Percentiles rank a stretch among this genome's conserved stretches.
phyloP scores from a whole-genome alignment of 2,888 invertebrate genomes.

The Euspilapteryx auroguttella region DNA sequence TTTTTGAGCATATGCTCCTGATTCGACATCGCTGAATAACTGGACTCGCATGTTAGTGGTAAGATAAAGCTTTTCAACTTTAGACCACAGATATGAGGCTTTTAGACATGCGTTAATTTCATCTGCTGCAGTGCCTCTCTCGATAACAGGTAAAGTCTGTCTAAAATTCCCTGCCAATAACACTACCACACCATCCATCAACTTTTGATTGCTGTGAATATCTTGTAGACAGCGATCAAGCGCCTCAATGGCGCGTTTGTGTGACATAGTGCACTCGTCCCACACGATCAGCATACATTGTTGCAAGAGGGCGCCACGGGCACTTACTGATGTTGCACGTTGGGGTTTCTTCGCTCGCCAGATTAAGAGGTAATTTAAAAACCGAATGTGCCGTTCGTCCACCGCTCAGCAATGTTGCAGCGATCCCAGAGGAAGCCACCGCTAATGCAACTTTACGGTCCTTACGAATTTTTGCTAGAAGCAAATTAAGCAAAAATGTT shows the following conservation, averaged over 20 bases:
- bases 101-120: slow-evolving; percentile 13
- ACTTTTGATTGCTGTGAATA: slow-evolving; percentile 8
- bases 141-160: too few relatives aligned
- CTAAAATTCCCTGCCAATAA: slow-evolving; percentile 11
- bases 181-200: slow-evolving; percentile 9
- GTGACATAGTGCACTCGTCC: too few relatives aligned
- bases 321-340: slow-evolving; percentile 11
- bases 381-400: too few relatives aligned
- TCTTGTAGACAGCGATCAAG: slow-evolving; percentile 8
- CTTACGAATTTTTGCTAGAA: slow-evolving; percentile 10
- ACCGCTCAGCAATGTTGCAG: too few relatives aligned
- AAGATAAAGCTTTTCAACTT: slow-evolving; percentile 11
- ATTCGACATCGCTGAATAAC: slow-evolving; percentile 10
- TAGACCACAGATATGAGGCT: slow-evolving; percentile 11
- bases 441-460: slow-evolving; percentile 9
- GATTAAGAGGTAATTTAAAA: too few relatives aligned
- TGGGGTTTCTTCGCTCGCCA: slow-evolving; percentile 10
- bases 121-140: slow-evolving; percentile 12
- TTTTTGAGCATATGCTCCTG: slow-evolving; percentile 10
- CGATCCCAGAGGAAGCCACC: slow-evolving; percentile 11
- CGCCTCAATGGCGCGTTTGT: slow-evolving; percentile 9
- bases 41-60: slow-evolving; percentile 13
- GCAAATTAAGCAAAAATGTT: slow-evolving; percentile 10
- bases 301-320: slow-evolving; percentile 9
- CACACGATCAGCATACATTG: slow-evolving; percentile 10